Base-by-base conservation (phyloP, 92 coral and sea anemone genomes). In the Ricordea florida region DNA sequence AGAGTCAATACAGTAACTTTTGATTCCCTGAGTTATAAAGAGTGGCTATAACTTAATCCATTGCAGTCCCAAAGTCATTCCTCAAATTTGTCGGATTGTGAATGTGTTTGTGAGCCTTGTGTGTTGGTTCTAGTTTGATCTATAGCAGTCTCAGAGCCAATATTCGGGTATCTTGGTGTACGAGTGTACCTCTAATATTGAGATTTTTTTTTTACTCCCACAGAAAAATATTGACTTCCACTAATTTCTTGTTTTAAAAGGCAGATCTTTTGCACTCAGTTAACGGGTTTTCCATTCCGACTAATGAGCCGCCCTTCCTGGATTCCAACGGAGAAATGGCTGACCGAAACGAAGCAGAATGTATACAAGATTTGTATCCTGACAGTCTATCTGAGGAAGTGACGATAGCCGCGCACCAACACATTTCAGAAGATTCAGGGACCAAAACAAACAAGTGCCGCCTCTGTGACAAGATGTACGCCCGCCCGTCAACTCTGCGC, bases 401-500 rank as follows among this genome's bases (percentile, higher is more conserved):
- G 74, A 67, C 74, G 22, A 25, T 48, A 26, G 34, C 11, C 24
- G 16, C 74, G 26, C 33, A 40, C 4, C 6, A 29, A 18, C 21
- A 34, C 21, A 34, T 32, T 35, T 2, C 26, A 16, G 15, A 14
- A 16, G 59, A 4, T 5, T 34, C 34, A 11, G 47, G 47, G 35
- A 5, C 61, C 21, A 18, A 52, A 29, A 67, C 76, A 10, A 89
- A 82, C 65, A 89, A 76, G 18, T 90, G 96, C 18, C 76, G 70
- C 17, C 56, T 90, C 26, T 90, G 96, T 25, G 71, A 76, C 69
- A 90, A 90, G 60, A 74, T 81, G 36, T 90, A 86, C 50, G 91
- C 96, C n/a, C 86, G 96, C 9, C 96, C 96, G 1, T 90, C 96
- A n/a, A 90, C 96, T 14, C 72, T 86, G 14, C 83, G 87, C 43